Percentiles rank a stretch among this genome's conserved stretches.
Conservation (phyloP, 2,888 invertebrate genomes). For the Anoncus sp. region DNA sequence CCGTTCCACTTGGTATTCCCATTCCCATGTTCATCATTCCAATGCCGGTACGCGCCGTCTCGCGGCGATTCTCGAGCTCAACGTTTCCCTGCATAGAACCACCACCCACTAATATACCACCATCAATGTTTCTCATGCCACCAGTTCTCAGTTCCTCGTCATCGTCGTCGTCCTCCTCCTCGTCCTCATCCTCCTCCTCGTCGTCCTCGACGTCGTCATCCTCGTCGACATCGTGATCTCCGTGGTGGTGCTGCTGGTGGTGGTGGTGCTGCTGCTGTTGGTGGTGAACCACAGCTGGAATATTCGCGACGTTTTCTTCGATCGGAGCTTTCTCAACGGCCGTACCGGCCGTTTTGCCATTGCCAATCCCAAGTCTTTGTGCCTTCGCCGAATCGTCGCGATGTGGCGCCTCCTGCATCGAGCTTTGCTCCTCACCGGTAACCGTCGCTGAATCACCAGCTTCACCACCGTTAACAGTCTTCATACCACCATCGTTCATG, state of each 20-base stretch:
- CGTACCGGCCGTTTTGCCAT: conserved; percentile 71
- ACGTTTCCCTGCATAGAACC: conserved; percentile 63
- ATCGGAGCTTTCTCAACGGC: conserved; percentile 69
- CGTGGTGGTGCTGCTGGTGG: conserved; percentile 73
- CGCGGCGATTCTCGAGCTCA: conserved; percentile 60
- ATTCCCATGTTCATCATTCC: conserved; percentile 68
- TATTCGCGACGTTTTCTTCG: conserved; percentile 67
- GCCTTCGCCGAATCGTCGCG: conserved; percentile 80
- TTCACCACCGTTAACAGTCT: conserved; percentile 81
- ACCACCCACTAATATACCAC: conserved; percentile 69
- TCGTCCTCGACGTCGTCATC: conserved; percentile 73
- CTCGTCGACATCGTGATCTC: conserved; percentile 73
- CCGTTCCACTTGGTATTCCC: conserved; percentile 67
- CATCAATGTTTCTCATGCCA: conserved; percentile 54
- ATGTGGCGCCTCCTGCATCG: conserved; percentile 82
- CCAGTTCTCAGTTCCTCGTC: conserved; percentile 63
- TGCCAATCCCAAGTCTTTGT: conserved; percentile 60
- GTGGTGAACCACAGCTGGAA: conserved; percentile 71
- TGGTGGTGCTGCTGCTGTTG: conserved; percentile 73
- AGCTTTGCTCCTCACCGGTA: conserved; percentile 46
- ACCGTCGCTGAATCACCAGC: conserved; percentile 79
- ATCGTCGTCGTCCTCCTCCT: conserved; percentile 72
- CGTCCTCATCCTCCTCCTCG: conserved; percentile 67
- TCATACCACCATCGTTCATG: conserved; percentile 67
- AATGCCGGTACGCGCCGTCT: conserved; percentile 73